A percentile compares a stretch with the other conserved stretches of the same genome.
Conservation (phyloP, 1,140 invertebrate species). For the Hypothenemus hampei region DNA sequence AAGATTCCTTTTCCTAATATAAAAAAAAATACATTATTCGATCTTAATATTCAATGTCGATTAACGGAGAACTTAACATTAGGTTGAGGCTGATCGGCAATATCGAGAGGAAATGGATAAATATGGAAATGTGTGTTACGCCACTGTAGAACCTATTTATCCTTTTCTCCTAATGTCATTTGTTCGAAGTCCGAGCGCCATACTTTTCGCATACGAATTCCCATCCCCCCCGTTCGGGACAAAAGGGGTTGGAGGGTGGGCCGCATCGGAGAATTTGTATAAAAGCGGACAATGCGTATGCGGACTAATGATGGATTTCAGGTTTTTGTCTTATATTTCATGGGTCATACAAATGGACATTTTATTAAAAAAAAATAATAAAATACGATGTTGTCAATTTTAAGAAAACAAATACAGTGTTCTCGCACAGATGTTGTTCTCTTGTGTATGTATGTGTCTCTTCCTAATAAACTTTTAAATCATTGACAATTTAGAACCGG, state of each 20-base stretch:
- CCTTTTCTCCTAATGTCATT: slow-evolving; percentile 28
- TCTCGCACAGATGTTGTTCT: no score
- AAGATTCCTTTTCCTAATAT: no score
- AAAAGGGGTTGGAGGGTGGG: slow-evolving; percentile 11
- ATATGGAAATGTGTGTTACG: background rate
- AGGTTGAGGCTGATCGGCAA: no score
- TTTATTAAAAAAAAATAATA: slow-evolving; percentile 13
- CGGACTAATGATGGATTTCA: slow-evolving; percentile 28
- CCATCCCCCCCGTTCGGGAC: slow-evolving; percentile 13
- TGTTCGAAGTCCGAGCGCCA: slow-evolving; percentile 24
- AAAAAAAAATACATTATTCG: no score
- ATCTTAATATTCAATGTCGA: no score
- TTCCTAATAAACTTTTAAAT: slow-evolving; percentile 32
- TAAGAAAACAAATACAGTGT: no score
- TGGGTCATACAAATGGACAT: slow-evolving; percentile 28
- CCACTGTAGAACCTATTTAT: slow-evolving; percentile 25
- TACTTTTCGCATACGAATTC: slow-evolving; percentile 20
- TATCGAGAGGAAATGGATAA: no score
- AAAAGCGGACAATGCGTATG: slow-evolving; percentile 25
- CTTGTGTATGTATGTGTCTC: no score
- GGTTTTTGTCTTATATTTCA: slow-evolving; percentile 29
- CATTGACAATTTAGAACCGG: slow-evolving; percentile 29
- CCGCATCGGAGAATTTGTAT: slow-evolving; percentile 19
- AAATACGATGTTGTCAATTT: background rate
- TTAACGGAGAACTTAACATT: no score